phyloP scores from a whole-genome alignment of 1,140 invertebrate genomes.

The Cephus cinctus region DNA sequence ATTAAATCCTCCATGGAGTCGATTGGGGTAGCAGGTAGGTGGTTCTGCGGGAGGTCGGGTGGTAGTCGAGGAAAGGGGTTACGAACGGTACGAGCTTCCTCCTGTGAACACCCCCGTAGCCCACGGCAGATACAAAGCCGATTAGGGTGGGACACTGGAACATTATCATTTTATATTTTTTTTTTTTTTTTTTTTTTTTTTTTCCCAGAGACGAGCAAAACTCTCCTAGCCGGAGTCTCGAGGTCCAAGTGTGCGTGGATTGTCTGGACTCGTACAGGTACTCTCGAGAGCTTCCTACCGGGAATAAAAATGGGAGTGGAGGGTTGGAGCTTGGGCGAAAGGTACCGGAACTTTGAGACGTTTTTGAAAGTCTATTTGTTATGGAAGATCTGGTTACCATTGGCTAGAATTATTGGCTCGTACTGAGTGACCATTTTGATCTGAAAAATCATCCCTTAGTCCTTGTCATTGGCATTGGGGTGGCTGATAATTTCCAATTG shows the following conservation, averaged over 20 bases:
- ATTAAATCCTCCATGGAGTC: slow-evolving; percentile 46
- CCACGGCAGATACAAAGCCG: slow-evolving; percentile 39
- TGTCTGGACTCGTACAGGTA: too few species aligned
- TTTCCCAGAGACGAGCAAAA: background rate
- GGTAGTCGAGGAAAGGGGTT: too few species aligned
- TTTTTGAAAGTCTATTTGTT: too few species aligned
- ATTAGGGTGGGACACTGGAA: slow-evolving; percentile 38
- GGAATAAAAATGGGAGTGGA: slow-evolving; percentile 22
- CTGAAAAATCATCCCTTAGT: too few species aligned
- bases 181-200: background rate
- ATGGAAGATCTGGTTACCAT: too few species aligned
- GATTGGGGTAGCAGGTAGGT: slow-evolving; percentile 18
- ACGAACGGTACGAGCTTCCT: background rate
- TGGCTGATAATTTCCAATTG: too few species aligned
- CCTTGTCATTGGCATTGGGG: too few species aligned
- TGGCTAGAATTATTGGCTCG: too few species aligned
- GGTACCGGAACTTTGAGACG: too few species aligned
- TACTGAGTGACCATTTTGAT: too few species aligned
- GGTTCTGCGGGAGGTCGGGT: background rate
- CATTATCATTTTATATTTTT: slow-evolving; percentile 46
- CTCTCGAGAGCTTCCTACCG: background rate
- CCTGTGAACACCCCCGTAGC: slow-evolving; percentile 10
- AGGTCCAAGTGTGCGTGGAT: too few species aligned
- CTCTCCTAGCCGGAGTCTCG: too few species aligned
- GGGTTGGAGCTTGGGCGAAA: background rate